Evolutionary conservation across 2,797 vertebrate genomes (phyloP).

Genomic region (Chelmon rostratus): DNA sequence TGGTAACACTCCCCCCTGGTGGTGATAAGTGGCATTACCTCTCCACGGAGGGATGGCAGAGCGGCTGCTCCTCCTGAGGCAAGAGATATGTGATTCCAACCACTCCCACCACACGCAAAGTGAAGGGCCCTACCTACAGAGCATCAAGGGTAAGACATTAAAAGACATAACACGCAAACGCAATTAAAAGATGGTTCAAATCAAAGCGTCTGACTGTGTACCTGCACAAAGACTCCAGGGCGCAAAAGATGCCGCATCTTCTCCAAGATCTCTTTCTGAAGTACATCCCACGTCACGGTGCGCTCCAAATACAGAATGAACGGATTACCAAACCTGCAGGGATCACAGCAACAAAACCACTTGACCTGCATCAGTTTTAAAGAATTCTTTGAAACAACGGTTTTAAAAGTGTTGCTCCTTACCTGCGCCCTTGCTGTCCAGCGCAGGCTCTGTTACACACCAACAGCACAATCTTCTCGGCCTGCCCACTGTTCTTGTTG

Average conservation of each 20-base stretch:
- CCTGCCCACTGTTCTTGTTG: slow-evolving; percentile 83
- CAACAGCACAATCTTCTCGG: slow-evolving; percentile 93
- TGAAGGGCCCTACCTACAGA: slow-evolving; percentile 95
- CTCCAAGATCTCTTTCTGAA: slow-evolving; percentile 97
- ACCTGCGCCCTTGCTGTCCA: slow-evolving; percentile 97
- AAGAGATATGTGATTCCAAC: slow-evolving; percentile 97
- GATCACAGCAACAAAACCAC: background rate
- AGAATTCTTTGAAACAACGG: no score
- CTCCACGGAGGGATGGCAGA: slow-evolving; percentile 97
- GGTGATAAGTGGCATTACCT: slow-evolving; percentile 84
- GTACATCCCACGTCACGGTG: slow-evolving; percentile 94
- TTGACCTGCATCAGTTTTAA: background rate
- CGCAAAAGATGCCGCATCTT: slow-evolving; percentile 96
- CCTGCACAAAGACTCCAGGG: slow-evolving; percentile 93
- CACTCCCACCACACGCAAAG: slow-evolving; percentile 96
- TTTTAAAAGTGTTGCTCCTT: slow-evolving; percentile 6
- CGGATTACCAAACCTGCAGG: slow-evolving; percentile 93
- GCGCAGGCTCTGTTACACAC: slow-evolving; percentile 96
- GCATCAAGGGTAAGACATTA: background rate
- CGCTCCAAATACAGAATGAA: slow-evolving; percentile 96
- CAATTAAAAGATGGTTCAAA: background rate
- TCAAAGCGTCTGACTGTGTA: slow-evolving; percentile 47
- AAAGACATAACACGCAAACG: background rate
- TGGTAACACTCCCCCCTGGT: slow-evolving; percentile 50
- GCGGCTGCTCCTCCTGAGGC: slow-evolving; percentile 97